phyloP scores from a whole-genome alignment of 2,113 vertebrate species.

The Sphyrna mokarran region DNA sequence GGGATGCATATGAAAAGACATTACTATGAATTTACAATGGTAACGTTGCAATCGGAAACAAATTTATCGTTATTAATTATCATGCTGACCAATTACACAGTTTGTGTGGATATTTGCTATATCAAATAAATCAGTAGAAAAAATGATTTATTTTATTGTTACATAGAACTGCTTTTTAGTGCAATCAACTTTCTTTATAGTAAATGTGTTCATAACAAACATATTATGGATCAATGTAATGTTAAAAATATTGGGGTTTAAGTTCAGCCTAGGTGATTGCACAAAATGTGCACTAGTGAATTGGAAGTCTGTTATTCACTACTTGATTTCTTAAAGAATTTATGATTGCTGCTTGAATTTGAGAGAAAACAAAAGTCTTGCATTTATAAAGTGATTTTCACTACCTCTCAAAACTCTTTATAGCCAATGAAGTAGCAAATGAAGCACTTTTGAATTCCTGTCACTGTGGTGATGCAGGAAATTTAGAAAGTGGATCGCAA shows the following conservation, averaged over 20 bases:
- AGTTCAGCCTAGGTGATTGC: no score
- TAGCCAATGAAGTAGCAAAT: no score
- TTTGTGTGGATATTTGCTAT: neutral
- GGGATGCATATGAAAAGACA: slow-evolving; percentile 52
- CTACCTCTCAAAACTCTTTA: no score
- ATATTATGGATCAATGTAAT: neutral
- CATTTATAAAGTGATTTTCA: no score
- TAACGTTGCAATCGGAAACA: slow-evolving; percentile 58
- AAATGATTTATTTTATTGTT: neutral
- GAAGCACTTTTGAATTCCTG: no score
- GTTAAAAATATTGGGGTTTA: neutral
- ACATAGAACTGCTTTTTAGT: neutral
- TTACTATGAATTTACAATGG: slow-evolving; percentile 53
- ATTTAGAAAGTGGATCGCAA: neutral
- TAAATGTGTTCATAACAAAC: neutral
- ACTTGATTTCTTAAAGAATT: neutral
- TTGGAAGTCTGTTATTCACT: neutral
- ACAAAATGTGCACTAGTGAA: neutral
- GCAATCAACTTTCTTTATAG: neutral
- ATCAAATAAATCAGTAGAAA: neutral
- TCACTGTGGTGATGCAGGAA: neutral
- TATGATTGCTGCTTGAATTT: neutral
- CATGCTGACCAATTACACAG: neutral
- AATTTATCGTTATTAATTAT: slow-evolving; percentile 81
- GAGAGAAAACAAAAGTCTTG: no score